Evolutionary conservation across 2,888 invertebrate genomes (phyloP), one percentile per base, ranked within the genome.

Genomic region (Cryptophagus acutangulus): DNA sequence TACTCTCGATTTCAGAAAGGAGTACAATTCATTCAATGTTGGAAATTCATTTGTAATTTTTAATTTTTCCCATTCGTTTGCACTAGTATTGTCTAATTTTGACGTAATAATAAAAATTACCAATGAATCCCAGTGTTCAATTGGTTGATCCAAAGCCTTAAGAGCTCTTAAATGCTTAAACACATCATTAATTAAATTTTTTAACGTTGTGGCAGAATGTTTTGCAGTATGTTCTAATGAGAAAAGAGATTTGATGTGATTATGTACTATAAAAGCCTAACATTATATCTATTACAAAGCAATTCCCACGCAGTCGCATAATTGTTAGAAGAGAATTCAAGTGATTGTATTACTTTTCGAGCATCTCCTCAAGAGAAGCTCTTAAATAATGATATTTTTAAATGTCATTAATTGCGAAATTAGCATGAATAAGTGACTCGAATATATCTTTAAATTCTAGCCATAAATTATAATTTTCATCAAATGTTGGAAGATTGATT

Each of bases 21-120:
- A 14, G 10, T 20, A 13, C 8, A 37, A 15, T 3, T 37, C 37
- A 15, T 28, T 17, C 6, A 37, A 13, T n/a, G 15, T 29, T 8
- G 33, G 33, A 3, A 33, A 9, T 15, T 33, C 16, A 17, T 33
- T 33, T 4, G 4, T 9, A 3, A 16, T 17, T 17, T 33, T 33
- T 12, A 42, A 41, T 20, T 36, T 29, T 31, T 54, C 52, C 51
- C 52, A 54, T n/a, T 48, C 49, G 1, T 46, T 44, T 12, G 46
- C 49, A 2, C 48, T 51, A 4, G 38, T 14, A 2, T 30, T 9
- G 38, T 54, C 54, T 13, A 54, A 17, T 38, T 49, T 52, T 4
- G 48, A 43, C 5, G 46, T 42, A 3, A 52, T 40, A n/a, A 52
- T 31, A 26, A 41, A 45, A 25, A 49, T 49, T 20, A 52, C 41